Evolutionary conservation across 2,113 vertebrate genomes (phyloP).

Genomic region (Tinamus guttatus): DNA sequence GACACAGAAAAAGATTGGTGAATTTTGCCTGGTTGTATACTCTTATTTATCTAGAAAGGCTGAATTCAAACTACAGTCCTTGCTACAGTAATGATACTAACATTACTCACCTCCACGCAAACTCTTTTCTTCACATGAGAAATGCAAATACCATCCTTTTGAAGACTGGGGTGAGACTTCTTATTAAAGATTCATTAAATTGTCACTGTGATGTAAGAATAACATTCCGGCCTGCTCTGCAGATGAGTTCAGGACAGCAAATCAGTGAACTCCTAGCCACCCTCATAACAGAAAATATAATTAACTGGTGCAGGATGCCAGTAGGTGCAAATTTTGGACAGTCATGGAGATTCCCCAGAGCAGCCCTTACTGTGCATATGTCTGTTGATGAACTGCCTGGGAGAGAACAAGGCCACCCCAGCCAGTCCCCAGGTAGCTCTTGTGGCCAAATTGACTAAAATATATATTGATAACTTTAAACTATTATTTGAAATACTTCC

Average conservation of each 20-base stretch:
- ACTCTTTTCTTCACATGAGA: not conserved
- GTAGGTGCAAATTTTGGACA: not conserved
- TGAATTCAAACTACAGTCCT: not conserved
- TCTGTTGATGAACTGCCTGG: not conserved
- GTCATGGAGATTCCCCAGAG: not conserved
- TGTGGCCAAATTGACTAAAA: not conserved
- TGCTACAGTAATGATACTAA: not conserved
- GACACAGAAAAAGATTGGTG: not conserved
- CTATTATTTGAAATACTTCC: not conserved
- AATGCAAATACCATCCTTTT: fast-evolving
- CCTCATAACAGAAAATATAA: not conserved
- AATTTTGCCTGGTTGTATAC: not conserved
- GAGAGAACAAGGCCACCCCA: not conserved
- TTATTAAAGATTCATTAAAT: too few species aligned
- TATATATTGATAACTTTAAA: not conserved
- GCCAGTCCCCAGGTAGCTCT: not conserved
- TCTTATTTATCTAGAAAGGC: not conserved
- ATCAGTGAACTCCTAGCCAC: not conserved
- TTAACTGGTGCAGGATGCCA: not conserved
- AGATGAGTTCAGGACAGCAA: not conserved
- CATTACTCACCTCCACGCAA: not conserved
- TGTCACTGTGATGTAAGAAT: too few species aligned
- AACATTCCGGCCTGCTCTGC: not conserved
- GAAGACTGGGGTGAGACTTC: not conserved
- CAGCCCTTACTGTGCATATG: not conserved